These are phyloP conservation scores for Rhodeus uyekii DNA, from an alignment of 2,797 vertebrate species.

Conservation along the genomic window DNA sequence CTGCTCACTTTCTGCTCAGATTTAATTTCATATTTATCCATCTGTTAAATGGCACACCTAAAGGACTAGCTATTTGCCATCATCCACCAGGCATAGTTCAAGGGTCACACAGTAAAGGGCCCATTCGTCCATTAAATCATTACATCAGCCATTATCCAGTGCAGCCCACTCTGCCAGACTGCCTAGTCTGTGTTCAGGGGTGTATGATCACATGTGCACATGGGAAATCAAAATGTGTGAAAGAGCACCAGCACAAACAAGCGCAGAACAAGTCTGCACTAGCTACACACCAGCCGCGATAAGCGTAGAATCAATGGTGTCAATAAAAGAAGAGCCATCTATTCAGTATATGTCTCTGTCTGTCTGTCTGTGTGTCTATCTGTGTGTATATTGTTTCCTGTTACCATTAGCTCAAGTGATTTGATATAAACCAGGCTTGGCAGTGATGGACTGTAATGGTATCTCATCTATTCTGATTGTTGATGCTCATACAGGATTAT, in stretches of 20 bases:
- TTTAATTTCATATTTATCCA: background rate
- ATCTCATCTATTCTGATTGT: slow-evolving; percentile 37
- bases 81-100: background rate
- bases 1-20: background rate
- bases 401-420: slow-evolving; percentile 10
- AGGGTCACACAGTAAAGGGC: slow-evolving; percentile 6
- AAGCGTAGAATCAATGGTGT: background rate
- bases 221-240: slow-evolving; percentile 75
- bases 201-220: slow-evolving; percentile 57
- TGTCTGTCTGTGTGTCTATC: background rate
- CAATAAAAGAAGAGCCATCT: background rate
- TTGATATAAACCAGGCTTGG: slow-evolving; percentile 20
- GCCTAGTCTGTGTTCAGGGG: slow-evolving; percentile 22
- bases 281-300: slow-evolving; percentile 8
- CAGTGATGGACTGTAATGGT: slow-evolving; percentile 29
- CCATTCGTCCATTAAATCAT: slow-evolving; percentile 31
- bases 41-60: background rate
- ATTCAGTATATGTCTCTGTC: background rate
- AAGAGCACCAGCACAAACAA: slow-evolving; percentile 54
- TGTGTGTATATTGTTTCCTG: background rate
- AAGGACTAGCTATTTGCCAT: background rate
- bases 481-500: slow-evolving; percentile 60
- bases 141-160: slow-evolving; percentile 41
- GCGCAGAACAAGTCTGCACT: slow-evolving; percentile 54
- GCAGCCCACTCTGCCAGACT: slow-evolving; percentile 14